Percentiles rank a stretch among this genome's conserved stretches.
These are phyloP conservation scores for Helicoverpa armigera DNA, from an alignment of 1,140 invertebrate genomes.

Conservation along the genomic window DNA sequence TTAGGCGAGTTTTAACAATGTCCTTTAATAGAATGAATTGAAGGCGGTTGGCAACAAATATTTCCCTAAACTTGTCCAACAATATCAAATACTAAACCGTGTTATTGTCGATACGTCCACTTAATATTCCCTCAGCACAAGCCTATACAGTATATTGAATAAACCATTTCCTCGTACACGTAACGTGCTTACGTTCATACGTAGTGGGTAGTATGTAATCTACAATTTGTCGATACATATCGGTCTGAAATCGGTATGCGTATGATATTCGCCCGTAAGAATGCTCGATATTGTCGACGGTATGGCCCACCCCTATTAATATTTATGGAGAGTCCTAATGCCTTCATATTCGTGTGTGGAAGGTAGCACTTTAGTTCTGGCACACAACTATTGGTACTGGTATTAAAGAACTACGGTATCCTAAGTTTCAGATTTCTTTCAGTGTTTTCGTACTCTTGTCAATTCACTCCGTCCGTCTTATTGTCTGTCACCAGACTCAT, in stretches of 20 bases:
- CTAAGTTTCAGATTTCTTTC: too few species aligned
- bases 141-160: conserved; percentile 13
- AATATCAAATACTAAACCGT: background rate
- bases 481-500: too few species aligned
- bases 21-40: too few species aligned
- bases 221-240: conserved; percentile 29
- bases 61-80: background rate
- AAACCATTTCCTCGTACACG: conserved; percentile 6
- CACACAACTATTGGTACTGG: too few species aligned
- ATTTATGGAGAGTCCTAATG: conserved; percentile 33
- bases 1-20: too few species aligned
- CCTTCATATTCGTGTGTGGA: conserved; percentile 16
- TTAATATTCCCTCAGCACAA: background rate
- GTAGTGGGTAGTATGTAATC: conserved; percentile 1
- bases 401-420: background rate
- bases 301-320: conserved; percentile 11
- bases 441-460: too few species aligned
- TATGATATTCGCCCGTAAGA: conserved; percentile 26
- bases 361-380: background rate
- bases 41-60: too few species aligned
- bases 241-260: conserved; percentile 1
- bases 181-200: conserved; percentile 12
- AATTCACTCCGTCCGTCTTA: too few species aligned
- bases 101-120: conserved; percentile 10
- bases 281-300: conserved; percentile 17